Base-by-base conservation (phyloP, 2,888 invertebrate genomes). In the Ethmia dodecea region DNA sequence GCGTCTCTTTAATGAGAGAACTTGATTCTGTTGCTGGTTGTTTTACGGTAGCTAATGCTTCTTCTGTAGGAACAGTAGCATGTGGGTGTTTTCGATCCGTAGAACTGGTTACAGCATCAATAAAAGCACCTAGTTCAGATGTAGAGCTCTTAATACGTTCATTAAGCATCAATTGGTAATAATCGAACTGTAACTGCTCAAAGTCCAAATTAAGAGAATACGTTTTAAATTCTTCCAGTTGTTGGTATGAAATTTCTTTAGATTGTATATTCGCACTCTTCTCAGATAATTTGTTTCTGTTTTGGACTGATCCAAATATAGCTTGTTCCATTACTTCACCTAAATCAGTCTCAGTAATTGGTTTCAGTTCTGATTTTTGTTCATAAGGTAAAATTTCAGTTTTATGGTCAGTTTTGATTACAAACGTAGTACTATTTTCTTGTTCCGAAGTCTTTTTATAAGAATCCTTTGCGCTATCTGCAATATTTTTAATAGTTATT, bases 271-370 rank as follows among this genome's bases (percentile, higher is more conserved):
- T 55, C 12, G 54, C 43, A 43, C 42, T 61, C 18, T 51, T 58
- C 10, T 52, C 47, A 18, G 36, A 12, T 27, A 37, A 35, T 52
- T 54, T 68, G 38, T 69, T 87, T 27, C 90, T 73, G 49, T 88
- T 78, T 75, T 90, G 88, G 8, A 90, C 88, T 6, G 90, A 90
- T 27, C 90, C 90, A 58, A 90, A 90, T 45, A 90, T 88, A 2
- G 81, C 88, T 68, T 88, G 84, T 65, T 90, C 89, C 9, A 81
- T 37, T 31, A 69, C 47, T 13, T 63, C 56, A 8, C 62, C 55
- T 13, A 63, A 51, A 30, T 61, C 54, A 31, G 49, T 52, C 52
- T 65, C 59, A n/a, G 46, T 47, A 5, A 50, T 33, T 15, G 29
- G 11, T n/a, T n/a, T n/a, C 8, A n/a, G 3, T 22, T 9, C n/a